A percentile compares a stretch with the other conserved stretches of the same genome.
Evolutionary conservation across 1,140 invertebrate genomes (phyloP).

Genomic region (Drosophila albomicans): DNA sequence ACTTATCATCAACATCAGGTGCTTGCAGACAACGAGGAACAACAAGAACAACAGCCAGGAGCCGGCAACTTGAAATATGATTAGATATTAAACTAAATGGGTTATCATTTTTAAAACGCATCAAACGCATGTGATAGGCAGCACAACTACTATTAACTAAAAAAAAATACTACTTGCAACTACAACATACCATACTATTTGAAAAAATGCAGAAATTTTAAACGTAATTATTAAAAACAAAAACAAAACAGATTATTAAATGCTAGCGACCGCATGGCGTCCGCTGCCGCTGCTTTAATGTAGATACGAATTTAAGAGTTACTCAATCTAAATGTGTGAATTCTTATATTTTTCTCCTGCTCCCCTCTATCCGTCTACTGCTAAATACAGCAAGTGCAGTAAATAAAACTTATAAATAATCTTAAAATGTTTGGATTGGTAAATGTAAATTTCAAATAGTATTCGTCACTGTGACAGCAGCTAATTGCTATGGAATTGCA

Average conservation of each 20-base stretch:
- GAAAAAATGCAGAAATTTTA: conserved; percentile 31
- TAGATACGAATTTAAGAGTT: conserved; percentile 68
- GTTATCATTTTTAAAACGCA: conserved; percentile 39
- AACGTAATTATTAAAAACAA: conserved; percentile 37
- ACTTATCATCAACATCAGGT: conserved; percentile 21
- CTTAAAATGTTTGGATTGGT: not conserved
- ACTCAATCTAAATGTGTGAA: conserved; percentile 38
- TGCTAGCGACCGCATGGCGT: conserved; percentile 41
- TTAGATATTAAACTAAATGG: conserved; percentile 29
- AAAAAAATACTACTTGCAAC: conserved; percentile 13
- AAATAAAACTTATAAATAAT: conserved; percentile 24
- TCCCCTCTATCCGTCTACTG: not conserved
- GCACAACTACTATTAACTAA: conserved; percentile 47
- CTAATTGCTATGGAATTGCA: conserved; percentile 18
- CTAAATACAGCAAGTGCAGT: conserved; percentile 18
- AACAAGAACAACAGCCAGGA: conserved; percentile 6
- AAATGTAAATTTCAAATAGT: conserved; percentile 16
- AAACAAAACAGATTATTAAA: conserved; percentile 9
- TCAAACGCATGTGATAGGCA: conserved; percentile 57
- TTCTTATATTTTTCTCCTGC: conserved; percentile 31
- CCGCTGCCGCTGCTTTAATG: conserved; percentile 60
- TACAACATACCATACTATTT: conserved; percentile 16
- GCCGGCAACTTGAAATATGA: conserved; percentile 59
- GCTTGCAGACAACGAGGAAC: not conserved
- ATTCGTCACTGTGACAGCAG: not conserved